Conservation (phyloP, 2,888 invertebrate genomes). For the Serrognathus titanus region DNA sequence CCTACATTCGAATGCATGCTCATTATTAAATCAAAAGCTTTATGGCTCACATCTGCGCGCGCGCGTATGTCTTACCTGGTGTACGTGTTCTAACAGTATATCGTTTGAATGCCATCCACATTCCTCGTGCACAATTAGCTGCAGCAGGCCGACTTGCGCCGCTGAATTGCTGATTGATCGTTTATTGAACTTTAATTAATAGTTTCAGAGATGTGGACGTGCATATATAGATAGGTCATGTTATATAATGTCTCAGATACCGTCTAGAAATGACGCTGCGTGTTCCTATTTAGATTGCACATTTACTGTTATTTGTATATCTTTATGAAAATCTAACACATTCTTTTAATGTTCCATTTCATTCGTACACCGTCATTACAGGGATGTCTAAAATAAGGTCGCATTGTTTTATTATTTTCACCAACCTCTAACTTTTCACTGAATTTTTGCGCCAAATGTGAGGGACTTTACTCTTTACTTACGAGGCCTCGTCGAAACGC, state of each 20-base stretch:
- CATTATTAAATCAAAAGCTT: slow-evolving; percentile 10
- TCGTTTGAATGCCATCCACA: slow-evolving; percentile 14
- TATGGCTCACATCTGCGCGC: neutral
- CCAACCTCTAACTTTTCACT: too few relatives aligned
- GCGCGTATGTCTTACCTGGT: neutral
- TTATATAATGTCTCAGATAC: neutral
- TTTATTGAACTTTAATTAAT: slow-evolving; percentile 14
- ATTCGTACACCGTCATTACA: too few relatives aligned
- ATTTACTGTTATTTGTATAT: too few relatives aligned
- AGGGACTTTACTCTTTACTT: too few relatives aligned
- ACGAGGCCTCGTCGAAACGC: too few relatives aligned
- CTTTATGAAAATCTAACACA: too few relatives aligned
- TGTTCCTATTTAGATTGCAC: neutral
- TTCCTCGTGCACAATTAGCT: slow-evolving; percentile 15
- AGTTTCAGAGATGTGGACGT: neutral
- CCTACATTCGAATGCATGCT: slow-evolving; percentile 4
- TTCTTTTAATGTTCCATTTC: too few relatives aligned
- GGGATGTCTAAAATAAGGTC: too few relatives aligned
- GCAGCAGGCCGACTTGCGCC: slow-evolving; percentile 6
- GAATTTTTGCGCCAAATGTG: too few relatives aligned
- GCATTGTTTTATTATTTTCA: too few relatives aligned
- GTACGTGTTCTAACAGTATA: slow-evolving; percentile 2
- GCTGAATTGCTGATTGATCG: slow-evolving; percentile 5
- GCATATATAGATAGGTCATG: neutral
- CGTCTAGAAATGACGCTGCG: neutral